phyloP scores from a whole-genome alignment of 1,140 invertebrate species.

The Wiebesia pumilae region DNA sequence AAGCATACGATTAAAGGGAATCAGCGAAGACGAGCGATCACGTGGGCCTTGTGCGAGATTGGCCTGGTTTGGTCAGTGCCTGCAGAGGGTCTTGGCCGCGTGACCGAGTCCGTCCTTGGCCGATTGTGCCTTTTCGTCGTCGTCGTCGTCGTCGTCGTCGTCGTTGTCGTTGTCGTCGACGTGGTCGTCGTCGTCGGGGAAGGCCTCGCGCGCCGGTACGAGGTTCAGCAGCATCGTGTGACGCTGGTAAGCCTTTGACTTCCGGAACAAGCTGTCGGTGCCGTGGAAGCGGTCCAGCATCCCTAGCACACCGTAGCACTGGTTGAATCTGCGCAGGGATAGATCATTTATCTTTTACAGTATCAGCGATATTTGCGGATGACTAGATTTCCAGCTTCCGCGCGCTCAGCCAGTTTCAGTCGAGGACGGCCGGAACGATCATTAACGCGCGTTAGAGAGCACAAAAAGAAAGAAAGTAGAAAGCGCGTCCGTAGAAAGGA shows the following conservation, averaged over 20 bases:
- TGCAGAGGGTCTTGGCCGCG: not conserved
- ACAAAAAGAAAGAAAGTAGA: not conserved
- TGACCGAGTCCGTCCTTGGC: not conserved
- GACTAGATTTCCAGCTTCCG: not conserved
- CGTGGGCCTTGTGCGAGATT: not conserved
- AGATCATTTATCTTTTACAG: not conserved
- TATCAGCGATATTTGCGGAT: not conserved
- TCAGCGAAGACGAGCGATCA: not conserved
- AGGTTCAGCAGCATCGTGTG: slow-evolving; percentile 89
- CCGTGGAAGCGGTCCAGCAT: slow-evolving; percentile 90
- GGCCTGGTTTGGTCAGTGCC: slow-evolving; percentile 11
- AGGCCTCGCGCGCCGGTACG: slow-evolving; percentile 83
- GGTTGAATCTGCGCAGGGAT: slow-evolving; percentile 82
- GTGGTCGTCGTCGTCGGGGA: slow-evolving; percentile 80
- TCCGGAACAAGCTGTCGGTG: slow-evolving; percentile 86
- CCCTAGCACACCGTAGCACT: slow-evolving; percentile 90
- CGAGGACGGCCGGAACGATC: too few species aligned
- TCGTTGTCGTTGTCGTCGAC: too few species aligned
- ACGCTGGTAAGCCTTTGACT: slow-evolving; percentile 82
- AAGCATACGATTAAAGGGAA: too few species aligned
- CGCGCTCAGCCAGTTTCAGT: not conserved
- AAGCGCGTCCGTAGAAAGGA: not conserved
- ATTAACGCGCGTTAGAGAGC: not conserved
- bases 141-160: too few species aligned
- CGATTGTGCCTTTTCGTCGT: not conserved